phyloP scores from a whole-genome alignment of 2,888 invertebrate species.

The Ophion ventricosus region DNA sequence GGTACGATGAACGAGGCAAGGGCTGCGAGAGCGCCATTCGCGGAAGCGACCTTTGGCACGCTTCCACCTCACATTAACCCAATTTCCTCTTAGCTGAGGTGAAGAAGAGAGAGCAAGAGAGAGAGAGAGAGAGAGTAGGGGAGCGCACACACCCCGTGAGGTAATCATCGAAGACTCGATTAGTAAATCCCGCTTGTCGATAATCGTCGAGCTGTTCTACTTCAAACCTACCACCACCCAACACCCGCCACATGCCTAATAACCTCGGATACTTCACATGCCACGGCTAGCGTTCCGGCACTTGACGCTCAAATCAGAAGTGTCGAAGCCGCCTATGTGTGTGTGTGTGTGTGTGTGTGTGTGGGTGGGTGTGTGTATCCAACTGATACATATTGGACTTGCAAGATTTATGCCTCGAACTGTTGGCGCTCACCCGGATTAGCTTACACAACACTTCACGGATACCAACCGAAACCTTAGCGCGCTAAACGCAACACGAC shows the following conservation, averaged over 20 bases:
- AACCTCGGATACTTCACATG: constrained; percentile 33
- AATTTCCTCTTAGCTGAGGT: constrained; percentile 71
- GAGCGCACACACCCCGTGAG: constrained; percentile 51
- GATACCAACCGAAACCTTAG: not conserved
- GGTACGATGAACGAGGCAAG: constrained; percentile 43
- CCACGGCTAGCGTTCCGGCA: constrained; percentile 37
- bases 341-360: not conserved
- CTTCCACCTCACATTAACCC: constrained; percentile 79
- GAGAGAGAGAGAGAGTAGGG: constrained; percentile 23
- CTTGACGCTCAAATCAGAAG: constrained; percentile 25
- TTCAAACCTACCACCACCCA: constrained; percentile 26
- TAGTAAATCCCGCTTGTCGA: constrained; percentile 71
- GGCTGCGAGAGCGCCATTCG: constrained; percentile 30
- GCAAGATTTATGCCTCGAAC: not conserved
- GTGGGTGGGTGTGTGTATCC: not conserved
- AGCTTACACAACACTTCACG: not conserved
- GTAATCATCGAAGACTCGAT: constrained; percentile 69
- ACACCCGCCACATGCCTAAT: not conserved
- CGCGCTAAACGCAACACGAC: not conserved
- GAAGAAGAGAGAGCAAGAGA: constrained; percentile 30
- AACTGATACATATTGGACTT: not conserved
- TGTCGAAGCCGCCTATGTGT: not conserved
- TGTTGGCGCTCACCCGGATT: not conserved
- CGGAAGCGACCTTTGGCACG: constrained; percentile 73
- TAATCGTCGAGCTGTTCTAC: constrained; percentile 58